Evolutionary conservation across 2,797 vertebrate species (phyloP), one percentile per base, ranked within the genome.

Genomic region (Triplophysa yarkandensis): DNA sequence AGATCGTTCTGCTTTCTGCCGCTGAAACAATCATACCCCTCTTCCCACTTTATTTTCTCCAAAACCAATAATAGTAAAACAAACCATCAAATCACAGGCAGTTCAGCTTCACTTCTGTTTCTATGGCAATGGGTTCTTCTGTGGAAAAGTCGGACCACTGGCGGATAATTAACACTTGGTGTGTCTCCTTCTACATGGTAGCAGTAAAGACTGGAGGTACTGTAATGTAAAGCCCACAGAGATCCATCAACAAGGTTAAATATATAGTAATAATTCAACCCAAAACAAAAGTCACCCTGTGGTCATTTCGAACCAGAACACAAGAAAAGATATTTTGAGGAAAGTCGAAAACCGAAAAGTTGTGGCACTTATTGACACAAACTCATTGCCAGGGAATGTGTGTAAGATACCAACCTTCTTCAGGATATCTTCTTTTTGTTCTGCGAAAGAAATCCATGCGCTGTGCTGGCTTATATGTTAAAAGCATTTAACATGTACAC

Each of bases 111-210:
- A 71, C 54, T 77, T 80, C 74, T 71, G 85, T 87, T 84, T 78
- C 86, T 82, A 87, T 87, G 86, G 85, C 77, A 78, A 87, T 84
- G 52, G 70, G 79, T 70, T 78, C 80, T 79, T 82, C 82, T 78
- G 82, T 79, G 76, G 76, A 68, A 83, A 83, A 80, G 54, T 39
- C 79, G 66, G 69, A 77, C 73, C 71, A 75, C 79, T 80, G 71
- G 77, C 76, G 82, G 80, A 74, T 83, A 84, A 87, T 82, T 84
- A 84, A 81, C 80, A 78, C 63, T 72, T 64, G n/a, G 16, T 46
- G 75, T 72, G 73, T 76, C 65, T 77, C 60, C 30, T 73, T 68
- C 67, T 52, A 65, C 70, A 66, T 41, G 55, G 61, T 75, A 32
- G 23, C 44, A 32, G 48, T 55, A 30, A 41, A 54, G 60, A 36